These are phyloP conservation scores for Tetragonisca angustula DNA, from an alignment of 2,888 invertebrate genomes.

Conservation along the genomic window DNA sequence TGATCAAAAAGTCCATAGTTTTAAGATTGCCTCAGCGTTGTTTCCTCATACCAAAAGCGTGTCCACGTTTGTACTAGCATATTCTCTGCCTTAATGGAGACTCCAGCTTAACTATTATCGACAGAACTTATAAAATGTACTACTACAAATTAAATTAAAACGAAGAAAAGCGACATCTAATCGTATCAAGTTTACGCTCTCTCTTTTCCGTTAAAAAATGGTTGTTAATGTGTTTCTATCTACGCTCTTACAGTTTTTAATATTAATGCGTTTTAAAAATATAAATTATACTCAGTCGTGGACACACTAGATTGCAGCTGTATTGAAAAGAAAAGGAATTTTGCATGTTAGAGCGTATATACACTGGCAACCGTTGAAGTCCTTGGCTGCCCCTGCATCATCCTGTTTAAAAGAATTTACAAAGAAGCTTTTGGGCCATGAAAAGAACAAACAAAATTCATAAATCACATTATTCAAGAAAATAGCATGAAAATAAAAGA, in stretches of 20 bases:
- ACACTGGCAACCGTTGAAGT: conserved; percentile 74
- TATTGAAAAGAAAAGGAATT: conserved; percentile 74
- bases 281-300: conserved; percentile 68
- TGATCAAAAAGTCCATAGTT: conserved; percentile 85
- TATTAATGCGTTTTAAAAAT: conserved; percentile 37
- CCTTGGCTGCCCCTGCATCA: conserved; percentile 76
- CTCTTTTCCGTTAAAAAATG: conserved; percentile 70
- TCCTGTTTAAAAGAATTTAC: conserved; percentile 78
- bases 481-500: conserved; percentile 67
- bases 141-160: conserved; percentile 59
- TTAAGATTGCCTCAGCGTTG: conserved; percentile 84
- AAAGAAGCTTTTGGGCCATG: conserved; percentile 80
- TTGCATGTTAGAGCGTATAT: conserved; percentile 74
- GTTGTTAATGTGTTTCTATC: conserved; percentile 48
- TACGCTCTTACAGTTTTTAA: conserved; percentile 59
- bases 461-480: conserved; percentile 53
- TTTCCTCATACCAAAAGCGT: conserved; percentile 82
- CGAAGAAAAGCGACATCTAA: conserved; percentile 64
- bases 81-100: conserved; percentile 72
- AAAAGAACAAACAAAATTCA: conserved; percentile 82
- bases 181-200: conserved; percentile 76
- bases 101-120: conserved; percentile 67
- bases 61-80: conserved; percentile 74
- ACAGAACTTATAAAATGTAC: conserved; percentile 39
- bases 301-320: conserved; percentile 80